phyloP scores from a whole-genome alignment of 2,797 vertebrate species.

The Gymnothorax reevesii region DNA sequence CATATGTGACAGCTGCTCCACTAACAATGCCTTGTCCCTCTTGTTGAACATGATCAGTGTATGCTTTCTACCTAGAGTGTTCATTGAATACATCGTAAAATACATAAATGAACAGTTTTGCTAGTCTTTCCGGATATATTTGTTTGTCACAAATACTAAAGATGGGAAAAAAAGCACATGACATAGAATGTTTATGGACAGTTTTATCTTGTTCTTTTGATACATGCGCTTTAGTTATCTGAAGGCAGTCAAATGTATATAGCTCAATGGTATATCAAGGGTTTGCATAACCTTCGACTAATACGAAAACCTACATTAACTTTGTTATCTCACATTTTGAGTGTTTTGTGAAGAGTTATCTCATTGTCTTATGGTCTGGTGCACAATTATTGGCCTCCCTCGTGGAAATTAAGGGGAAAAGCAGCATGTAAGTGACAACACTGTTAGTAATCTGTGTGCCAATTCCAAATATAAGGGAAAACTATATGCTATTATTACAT shows the following conservation, averaged over 20 bases:
- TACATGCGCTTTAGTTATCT: neutral
- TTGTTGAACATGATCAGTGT: neutral
- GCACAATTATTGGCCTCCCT: no score
- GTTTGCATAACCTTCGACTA: neutral
- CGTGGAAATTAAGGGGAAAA: no score
- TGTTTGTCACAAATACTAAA: neutral
- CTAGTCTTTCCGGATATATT: neutral
- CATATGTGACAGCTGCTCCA: neutral
- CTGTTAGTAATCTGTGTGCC: no score
- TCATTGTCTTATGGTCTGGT: neutral
- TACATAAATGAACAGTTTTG: neutral
- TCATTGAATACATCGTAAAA: neutral
- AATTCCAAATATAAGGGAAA: no score
- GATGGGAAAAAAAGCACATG: neutral
- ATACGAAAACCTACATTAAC: neutral
- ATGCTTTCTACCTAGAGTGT: neutral
- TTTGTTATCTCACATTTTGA: neutral
- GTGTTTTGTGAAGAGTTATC: neutral
- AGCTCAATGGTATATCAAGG: neutral
- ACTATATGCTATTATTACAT: no score
- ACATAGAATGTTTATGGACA: neutral
- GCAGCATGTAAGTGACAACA: no score
- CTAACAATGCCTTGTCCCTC: slow-evolving; percentile 10
- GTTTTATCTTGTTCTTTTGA: slow-evolving; percentile 3
- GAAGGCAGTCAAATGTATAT: slow-evolving; percentile 5